Evolutionary conservation across 2,113 vertebrate species (phyloP), one percentile per base, ranked within the genome.

Genomic region (Falcunculus frontatus): DNA sequence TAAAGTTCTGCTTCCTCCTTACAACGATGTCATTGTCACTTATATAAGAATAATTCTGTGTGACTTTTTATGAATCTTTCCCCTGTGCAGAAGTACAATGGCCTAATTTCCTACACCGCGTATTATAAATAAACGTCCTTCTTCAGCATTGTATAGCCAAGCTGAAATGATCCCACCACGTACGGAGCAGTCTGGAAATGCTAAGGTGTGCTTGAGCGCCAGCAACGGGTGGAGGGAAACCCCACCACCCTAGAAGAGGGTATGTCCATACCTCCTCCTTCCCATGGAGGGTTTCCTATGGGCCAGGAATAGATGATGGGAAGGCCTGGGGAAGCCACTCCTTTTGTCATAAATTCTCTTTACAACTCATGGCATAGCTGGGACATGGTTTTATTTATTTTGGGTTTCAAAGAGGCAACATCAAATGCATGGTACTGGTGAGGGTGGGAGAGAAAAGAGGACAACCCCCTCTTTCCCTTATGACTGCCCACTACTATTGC

Each of bases 11-110:
- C 97, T 98, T 98, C 98, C 97, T 97, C 98, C 98, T 98, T 98
- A 98, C 98, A 98, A 98, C 98, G 96, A 98, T 98, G 98, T 98
- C 98, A 98, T 98, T 98, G 98, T 98, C 98, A 98, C 98, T 98
- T 98, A 98, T 97, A 98, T 97, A 98, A 98, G 98, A 98, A 98
- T 98, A 98, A 98, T 98, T 98, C 98, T 96, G 95, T 96, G 97
- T 98, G 98, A 98, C 98, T 98, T 98, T 98, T 98, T 98, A 98
- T 98, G 98, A 98, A 98, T 98, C 98, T 98, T 98, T 98, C 98
- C 98, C 98, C 96, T 98, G 98, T 98, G 98, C 97, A 97, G 97
- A 97, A 98, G 96, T 96, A 98, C 98, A 98, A 98, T 98, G 98
- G 97, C 98, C 98, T 98, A 98, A 98, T 98, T 98, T 98, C 97